Base-by-base conservation (phyloP, 2,888 invertebrate species). In the Drosophila fungiperda region DNA sequence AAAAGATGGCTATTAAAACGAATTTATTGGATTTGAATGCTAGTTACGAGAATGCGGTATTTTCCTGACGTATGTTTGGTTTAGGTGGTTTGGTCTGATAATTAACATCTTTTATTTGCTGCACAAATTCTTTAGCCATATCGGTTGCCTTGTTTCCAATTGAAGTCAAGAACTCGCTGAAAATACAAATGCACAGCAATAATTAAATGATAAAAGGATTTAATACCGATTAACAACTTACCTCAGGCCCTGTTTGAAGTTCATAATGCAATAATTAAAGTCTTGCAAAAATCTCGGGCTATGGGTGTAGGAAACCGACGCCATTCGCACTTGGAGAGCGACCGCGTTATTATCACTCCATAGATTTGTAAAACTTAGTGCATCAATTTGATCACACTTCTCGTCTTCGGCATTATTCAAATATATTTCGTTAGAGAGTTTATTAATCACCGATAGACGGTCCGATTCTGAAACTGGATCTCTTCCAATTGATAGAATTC, bases 281-380 rank as follows among this genome's bases (percentile, higher is more conserved):
- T 98, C 98, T 38, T 95, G 95, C 63, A 99, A 94, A 90, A 99
- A 95, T 78, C 96, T 95, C 0, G 98, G 97, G 60, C 97, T 98
- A 93, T 99, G 99, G 5, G 97, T 97, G 94, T 98, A 99, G 95
- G 97, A 97, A 67, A 99, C 96, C 42, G 98, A 97, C 1, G 98
- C 98, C 95, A 98, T 97, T 89, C 96, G 94, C 78, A 89, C 89
- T 71, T 91, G 92, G 26, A 93, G 86, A 69, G 85, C 90, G 20
- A 92, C 89, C 20, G 83, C 77, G 3, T 92, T 90, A 33, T 90
- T 89, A 32, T 92, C 90, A 61, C 89, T 90, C 67, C 93, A 91
- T 26, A 88, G 89, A 12, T 93, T 92, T 75, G 89, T 90, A 78
- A 94, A 94, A 48, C 91, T 92, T 23, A 94, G 78, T 0, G 94